Percentiles rank a stretch among this genome's conserved stretches.
Evolutionary conservation across 2,797 vertebrate genomes (phyloP).

Genomic region (Orestias chungarensis): DNA sequence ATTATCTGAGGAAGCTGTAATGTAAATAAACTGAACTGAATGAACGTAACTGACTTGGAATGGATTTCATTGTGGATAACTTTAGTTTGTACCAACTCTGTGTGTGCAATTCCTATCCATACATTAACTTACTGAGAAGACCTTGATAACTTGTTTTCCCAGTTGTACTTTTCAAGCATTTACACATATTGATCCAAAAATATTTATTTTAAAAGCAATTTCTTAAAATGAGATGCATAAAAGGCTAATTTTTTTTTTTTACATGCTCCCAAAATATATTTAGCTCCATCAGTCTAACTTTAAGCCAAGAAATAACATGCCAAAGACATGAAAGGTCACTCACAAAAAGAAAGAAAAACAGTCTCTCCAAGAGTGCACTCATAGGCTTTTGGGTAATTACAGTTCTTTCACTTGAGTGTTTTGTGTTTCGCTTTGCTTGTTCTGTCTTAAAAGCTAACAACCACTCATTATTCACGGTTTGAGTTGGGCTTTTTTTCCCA

Average conservation of each 20-base stretch:
- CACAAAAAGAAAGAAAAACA: constrained; percentile 82
- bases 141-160: background rate
- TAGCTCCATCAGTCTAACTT: constrained; percentile 56
- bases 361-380: constrained; percentile 81
- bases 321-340: constrained; percentile 83
- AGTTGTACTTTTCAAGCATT: background rate
- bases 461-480: constrained; percentile 85
- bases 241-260: constrained; percentile 43
- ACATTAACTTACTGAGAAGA: background rate
- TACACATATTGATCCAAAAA: constrained; percentile 11
- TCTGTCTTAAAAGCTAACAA: constrained; percentile 85
- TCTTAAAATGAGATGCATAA: constrained; percentile 40
- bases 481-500: constrained; percentile 65
- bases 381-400: constrained; percentile 83
- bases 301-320: constrained; percentile 67
- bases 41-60: background rate
- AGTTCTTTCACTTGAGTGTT: constrained; percentile 83
- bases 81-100: background rate
- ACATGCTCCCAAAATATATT: constrained; percentile 49
- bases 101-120: background rate
- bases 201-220: constrained; percentile 42
- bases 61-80: background rate
- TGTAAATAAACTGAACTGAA: background rate
- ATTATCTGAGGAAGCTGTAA: background rate
- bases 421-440: constrained; percentile 85